Base-by-base conservation (phyloP, 2,888 invertebrate genomes). In the Frankliniella intonsa region DNA sequence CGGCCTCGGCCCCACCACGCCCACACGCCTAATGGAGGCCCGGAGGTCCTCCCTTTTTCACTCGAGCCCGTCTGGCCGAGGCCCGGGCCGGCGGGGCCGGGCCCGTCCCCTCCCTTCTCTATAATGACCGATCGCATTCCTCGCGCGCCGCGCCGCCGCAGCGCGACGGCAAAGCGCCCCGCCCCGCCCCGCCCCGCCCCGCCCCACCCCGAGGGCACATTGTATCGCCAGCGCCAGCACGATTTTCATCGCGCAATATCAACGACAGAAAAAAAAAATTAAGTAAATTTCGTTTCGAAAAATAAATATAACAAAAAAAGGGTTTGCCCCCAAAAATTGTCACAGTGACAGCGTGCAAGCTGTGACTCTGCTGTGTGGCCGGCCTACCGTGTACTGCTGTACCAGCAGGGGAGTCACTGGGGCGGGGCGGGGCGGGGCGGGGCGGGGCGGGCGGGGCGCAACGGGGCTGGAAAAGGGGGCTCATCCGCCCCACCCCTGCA, bases 41-140 rank as follows among this genome's bases (percentile, higher is more conserved):
- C 55, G 17, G 14, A 55, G 38, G 38, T 38, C 38, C 38, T 38
- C 38, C 38, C 38, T 38, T 38, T 38, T 38, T 38, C 55, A 55
- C 55, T 12, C 55, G 55, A 12, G 62, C 62, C 19, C 62, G 17
- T n/a, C 19, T n/a, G 62, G 19, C 14, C 62, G 62, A 7, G 14
- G 19, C 19, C 62, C 7, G 19, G 55, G 5, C 17, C 62, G n/a
- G n/a, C n/a, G n/a, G n/a, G 55, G 55, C 55, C 55, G 55, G 55
- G 2, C 55, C 14, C 55, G 11, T 11, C 69, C 0, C 69, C 22
- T 25, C 69, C 25, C n/a, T 10, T 25, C 10, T 2, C 22, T 25
- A 22, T 76, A 76, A 76, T 76, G 69, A 76, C 69, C 69, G 69
- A 76, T 76, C 69, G 25, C 69, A 76, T 76, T 76, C 69, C 69